Evolutionary conservation across 2,888 invertebrate genomes (phyloP).

Genomic region (Drosophila pseudotalamancana): DNA sequence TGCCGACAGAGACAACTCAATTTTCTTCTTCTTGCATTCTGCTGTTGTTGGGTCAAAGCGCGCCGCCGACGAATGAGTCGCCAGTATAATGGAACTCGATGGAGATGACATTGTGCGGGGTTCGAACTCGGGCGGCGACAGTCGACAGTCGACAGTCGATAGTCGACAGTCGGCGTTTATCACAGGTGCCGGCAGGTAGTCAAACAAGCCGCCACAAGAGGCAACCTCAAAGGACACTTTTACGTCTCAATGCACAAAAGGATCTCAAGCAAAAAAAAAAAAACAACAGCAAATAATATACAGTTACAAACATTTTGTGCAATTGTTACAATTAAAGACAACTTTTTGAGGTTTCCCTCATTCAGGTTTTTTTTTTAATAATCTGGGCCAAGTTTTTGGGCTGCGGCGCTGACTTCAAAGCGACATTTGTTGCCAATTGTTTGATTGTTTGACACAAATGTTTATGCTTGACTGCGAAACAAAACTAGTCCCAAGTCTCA

Average conservation of each 20-base stretch:
- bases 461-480: constrained; percentile 76
- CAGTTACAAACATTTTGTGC: constrained; percentile 56
- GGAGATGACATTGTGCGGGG: constrained; percentile 58
- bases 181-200: constrained; percentile 58
- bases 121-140: background rate
- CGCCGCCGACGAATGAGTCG: constrained; percentile 37
- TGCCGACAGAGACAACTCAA: constrained; percentile 60
- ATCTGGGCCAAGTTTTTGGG: constrained; percentile 40
- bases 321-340: constrained; percentile 77
- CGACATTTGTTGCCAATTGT: constrained; percentile 64
- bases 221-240: constrained; percentile 75
- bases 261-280: constrained; percentile 11
- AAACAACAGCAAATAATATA: background rate
- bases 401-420: constrained; percentile 50
- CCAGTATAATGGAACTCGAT: constrained; percentile 42
- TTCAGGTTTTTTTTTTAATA: too few species aligned
- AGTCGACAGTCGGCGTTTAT: constrained; percentile 47
- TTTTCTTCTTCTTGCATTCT: too few species aligned
- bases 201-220: constrained; percentile 23
- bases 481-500: constrained; percentile 36
- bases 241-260: constrained; percentile 66
- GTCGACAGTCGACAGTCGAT: too few species aligned
- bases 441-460: constrained; percentile 79
- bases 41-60: constrained; percentile 67
- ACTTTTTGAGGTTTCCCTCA: constrained; percentile 49